A percentile compares a stretch with the other conserved stretches of the same genome.
Conservation (phyloP, 2,888 invertebrate genomes). For the Lasioglossum villosulum region DNA sequence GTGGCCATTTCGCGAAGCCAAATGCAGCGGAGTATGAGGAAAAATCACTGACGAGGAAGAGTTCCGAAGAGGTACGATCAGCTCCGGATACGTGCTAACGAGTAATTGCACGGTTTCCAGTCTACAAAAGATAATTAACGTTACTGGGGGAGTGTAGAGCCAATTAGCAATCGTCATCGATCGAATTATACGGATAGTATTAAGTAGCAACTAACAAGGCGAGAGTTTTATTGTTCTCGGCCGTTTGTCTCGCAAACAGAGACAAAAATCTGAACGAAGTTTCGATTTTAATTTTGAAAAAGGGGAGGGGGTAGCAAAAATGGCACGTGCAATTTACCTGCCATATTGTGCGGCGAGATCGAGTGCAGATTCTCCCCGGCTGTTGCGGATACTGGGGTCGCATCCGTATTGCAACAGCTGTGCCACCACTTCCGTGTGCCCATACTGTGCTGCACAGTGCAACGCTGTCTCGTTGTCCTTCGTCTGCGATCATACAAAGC, state of each 20-base stretch:
- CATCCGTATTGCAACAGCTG: conserved; percentile 93
- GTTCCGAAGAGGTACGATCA: conserved; percentile 90
- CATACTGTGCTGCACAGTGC: conserved; percentile 97
- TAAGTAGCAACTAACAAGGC: neutral
- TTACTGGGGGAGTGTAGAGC: conserved; percentile 38
- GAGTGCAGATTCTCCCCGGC: conserved; percentile 95
- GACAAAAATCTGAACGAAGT: conserved; percentile 3
- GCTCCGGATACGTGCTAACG: conserved; percentile 92
- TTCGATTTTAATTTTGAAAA: neutral
- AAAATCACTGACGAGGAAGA: conserved; percentile 85
- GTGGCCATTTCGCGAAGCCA: conserved; percentile 96
- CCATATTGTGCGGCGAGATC: conserved; percentile 98
- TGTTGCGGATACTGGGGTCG: conserved; percentile 94
- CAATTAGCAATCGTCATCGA: conserved; percentile 41
- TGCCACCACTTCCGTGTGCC: conserved; percentile 93
- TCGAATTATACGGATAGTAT: conserved; percentile 16
- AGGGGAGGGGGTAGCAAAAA: conserved; percentile 5
- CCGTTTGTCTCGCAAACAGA: neutral
- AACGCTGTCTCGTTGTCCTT: conserved; percentile 96
- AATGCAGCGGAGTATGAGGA: conserved; percentile 94
- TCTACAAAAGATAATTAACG: conserved; percentile 83
- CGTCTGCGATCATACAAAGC: conserved; percentile 86
- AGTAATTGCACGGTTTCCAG: conserved; percentile 95
- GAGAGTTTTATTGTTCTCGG: neutral
- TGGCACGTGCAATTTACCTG: conserved; percentile 86